These are phyloP conservation scores for Chrysocyon brachyurus DNA, from an alignment of 2,797 vertebrate genomes.

Conservation along the genomic window DNA sequence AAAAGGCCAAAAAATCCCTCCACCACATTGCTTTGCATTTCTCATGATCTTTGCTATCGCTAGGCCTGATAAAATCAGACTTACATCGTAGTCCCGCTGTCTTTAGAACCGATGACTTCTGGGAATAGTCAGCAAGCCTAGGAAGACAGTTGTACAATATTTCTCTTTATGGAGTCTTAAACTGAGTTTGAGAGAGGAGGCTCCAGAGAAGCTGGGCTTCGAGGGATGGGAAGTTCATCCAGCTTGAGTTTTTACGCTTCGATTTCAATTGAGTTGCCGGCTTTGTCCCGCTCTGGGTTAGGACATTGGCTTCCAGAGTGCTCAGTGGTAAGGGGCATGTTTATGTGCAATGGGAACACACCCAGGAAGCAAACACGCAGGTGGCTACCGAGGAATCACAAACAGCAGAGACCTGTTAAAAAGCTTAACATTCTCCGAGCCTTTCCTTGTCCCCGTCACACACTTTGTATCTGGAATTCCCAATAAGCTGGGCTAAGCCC, in stretches of 20 bases:
- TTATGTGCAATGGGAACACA: background rate
- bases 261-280: background rate
- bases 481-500: constrained; percentile 64
- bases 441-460: background rate
- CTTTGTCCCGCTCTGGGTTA: background rate
- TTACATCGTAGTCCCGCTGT: background rate
- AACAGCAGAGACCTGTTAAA: constrained; percentile 70
- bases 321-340: background rate
- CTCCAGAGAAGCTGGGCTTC: background rate
- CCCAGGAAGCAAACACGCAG: constrained; percentile 42
- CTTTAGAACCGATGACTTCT: constrained; percentile 54
- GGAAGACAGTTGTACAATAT: background rate
- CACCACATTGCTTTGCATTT: constrained; percentile 2
- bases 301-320: background rate
- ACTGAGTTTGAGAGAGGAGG: constrained; percentile 3
- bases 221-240: background rate
- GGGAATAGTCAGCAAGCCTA: background rate
- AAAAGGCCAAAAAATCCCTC: background rate
- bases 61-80: background rate
- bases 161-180: constrained; percentile 26
- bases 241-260: background rate
- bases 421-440: constrained; percentile 70
- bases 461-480: constrained; percentile 66
- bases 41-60: background rate
- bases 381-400: constrained; percentile 34